These are phyloP conservation scores for Lepidothrix coronata DNA, from an alignment of 2,113 vertebrate species.

Conservation along the genomic window DNA sequence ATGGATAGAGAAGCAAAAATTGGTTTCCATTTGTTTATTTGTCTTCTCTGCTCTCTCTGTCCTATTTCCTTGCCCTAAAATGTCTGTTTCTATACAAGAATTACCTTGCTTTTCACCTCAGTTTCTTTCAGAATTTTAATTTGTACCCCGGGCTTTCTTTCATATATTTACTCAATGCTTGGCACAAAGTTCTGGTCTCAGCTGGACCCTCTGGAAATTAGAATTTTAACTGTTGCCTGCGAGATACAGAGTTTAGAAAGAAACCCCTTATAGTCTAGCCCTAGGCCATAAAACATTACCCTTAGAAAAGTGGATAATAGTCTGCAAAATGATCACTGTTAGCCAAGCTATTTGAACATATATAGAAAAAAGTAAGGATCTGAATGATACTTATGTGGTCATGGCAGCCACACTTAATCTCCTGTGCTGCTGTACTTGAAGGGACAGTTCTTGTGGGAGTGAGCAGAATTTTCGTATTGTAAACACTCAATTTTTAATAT, in stretches of 20 bases:
- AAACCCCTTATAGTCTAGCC: not conserved
- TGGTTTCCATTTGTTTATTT: not conserved
- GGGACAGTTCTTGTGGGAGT: not conserved
- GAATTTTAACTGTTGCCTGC: not conserved
- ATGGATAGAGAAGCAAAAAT: not conserved
- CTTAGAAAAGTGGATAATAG: not conserved
- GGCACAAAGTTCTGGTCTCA: not conserved
- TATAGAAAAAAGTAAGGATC: not conserved
- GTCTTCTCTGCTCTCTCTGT: not conserved
- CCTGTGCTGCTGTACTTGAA: not conserved
- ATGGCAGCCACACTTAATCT: not conserved
- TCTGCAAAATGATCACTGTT: not conserved
- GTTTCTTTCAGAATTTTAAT: constrained; percentile 8
- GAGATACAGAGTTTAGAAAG: not conserved
- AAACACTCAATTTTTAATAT: not conserved
- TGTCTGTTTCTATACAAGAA: not conserved
- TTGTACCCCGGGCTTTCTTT: not conserved
- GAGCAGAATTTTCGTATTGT: not conserved
- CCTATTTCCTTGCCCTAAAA: not conserved
- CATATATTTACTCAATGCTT: not conserved
- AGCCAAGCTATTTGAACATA: not conserved
- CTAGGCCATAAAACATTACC: not conserved
- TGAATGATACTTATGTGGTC: not conserved
- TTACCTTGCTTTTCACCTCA: not conserved
- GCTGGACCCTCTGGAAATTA: not conserved